These are phyloP conservation scores for Cataglyphis livida DNA, from an alignment of 2,888 invertebrate species.

Conservation along the genomic window DNA sequence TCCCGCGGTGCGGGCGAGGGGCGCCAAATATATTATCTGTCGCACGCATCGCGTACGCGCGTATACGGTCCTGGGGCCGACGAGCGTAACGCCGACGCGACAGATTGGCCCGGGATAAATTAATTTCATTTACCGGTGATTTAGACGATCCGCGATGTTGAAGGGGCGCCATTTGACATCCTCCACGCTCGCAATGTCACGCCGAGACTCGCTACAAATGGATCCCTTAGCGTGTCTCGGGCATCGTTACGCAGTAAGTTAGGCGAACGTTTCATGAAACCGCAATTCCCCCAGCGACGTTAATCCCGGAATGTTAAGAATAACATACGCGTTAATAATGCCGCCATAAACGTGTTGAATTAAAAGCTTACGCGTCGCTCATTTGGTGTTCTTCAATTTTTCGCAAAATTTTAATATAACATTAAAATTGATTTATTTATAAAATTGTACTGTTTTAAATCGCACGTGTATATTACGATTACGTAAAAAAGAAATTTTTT, in stretches of 20 bases:
- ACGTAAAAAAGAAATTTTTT: background rate
- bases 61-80: slow-evolving; percentile 68
- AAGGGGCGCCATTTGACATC: slow-evolving; percentile 71
- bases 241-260: slow-evolving; percentile 37
- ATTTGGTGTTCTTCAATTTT: background rate
- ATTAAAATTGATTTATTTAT: background rate
- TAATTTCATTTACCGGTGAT: slow-evolving; percentile 80
- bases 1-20: slow-evolving; percentile 56
- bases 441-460: background rate
- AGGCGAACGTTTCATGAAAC: slow-evolving; percentile 5
- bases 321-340: background rate
- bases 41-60: slow-evolving; percentile 76
- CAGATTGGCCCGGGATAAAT: slow-evolving; percentile 79
- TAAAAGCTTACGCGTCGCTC: background rate
- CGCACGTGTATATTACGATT: background rate
- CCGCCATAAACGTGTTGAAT: slow-evolving; percentile 1
- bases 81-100: slow-evolving; percentile 76
- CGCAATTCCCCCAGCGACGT: background rate
- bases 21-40: slow-evolving; percentile 78
- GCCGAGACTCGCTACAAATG: slow-evolving; percentile 34
- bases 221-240: slow-evolving; percentile 40
- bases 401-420: background rate
- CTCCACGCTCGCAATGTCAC: slow-evolving; percentile 62
- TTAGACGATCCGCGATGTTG: slow-evolving; percentile 75
- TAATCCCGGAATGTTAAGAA: slow-evolving; percentile 9